Percentiles rank a stretch among this genome's conserved stretches.
phyloP scores from a whole-genome alignment of 2,888 invertebrate genomes.

The Nesidiocoris tenuis region DNA sequence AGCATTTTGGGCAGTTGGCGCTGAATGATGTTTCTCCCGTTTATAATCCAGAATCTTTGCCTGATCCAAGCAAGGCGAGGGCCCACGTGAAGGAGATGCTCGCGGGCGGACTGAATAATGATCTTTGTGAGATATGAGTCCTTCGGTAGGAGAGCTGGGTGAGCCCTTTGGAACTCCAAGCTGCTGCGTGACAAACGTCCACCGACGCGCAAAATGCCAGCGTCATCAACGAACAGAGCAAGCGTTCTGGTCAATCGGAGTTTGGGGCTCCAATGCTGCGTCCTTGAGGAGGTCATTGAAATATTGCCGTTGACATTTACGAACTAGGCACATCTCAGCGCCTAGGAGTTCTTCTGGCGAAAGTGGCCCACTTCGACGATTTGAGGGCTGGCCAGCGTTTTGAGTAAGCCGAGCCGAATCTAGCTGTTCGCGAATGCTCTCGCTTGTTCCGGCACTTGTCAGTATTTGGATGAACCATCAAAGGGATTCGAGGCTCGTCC shows the following conservation, averaged over 20 bases:
- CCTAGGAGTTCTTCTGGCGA: background rate
- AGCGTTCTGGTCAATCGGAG: background rate
- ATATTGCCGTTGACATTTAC: background rate
- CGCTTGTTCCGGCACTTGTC: no score
- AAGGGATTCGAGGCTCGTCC: no score
- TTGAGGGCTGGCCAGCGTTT: no score
- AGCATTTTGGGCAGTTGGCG: background rate
- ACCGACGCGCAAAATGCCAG: background rate
- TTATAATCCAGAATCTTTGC: background rate
- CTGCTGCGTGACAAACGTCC: background rate
- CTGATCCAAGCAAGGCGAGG: background rate
- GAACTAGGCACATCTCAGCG: background rate
- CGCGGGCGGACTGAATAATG: background rate
- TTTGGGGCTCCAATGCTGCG: no score
- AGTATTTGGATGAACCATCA: no score
- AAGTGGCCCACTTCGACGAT: no score
- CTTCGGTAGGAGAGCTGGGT: background rate
- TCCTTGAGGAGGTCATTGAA: no score
- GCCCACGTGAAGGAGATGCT: background rate
- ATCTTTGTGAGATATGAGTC: background rate
- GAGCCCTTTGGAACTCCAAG: background rate
- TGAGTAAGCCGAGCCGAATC: no score
- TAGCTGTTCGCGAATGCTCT: no score
- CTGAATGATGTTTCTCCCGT: background rate
- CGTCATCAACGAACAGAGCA: background rate